Evolutionary conservation across 2,113 vertebrate species (phyloP), one percentile per base, ranked within the genome.

Genomic region (Tyrannus savana): DNA sequence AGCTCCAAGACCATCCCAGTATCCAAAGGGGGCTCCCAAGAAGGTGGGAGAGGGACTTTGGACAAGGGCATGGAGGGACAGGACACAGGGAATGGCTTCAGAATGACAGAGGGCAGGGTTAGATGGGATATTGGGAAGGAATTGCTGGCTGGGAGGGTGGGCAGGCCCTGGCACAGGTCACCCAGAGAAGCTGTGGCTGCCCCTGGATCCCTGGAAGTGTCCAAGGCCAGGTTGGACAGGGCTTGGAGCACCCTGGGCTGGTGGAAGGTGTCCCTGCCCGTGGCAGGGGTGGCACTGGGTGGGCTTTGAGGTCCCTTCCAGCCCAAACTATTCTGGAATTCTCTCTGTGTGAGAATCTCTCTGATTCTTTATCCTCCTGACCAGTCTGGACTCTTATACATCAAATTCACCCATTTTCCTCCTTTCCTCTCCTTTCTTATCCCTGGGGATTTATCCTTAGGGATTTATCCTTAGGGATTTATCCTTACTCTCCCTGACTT

Each of bases 161-260:
- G 11, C 0, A 66, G 50, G 19, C 1, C 0, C n/a, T 84, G 60
- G 50, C 3, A 28, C 5, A 13, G 46, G 7, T 1, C 60, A 3
- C 16, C 52, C 60, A 75, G 60, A 58, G 15, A 3, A 25, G 62
- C 83, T 75, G 50, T 10, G 52, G 60, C 71, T 76, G 62, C 21
- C 62, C 72, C 62, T 84, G 82, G 49, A 86, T 76, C 72, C 62
- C 62, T 86, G 62, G 27, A 7, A 60, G 60, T 87, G 73, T 4
- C 39, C 84, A 14, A 77, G 47, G 23, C 33, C 41, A 55, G 30
- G 19, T 10, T 60, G 52, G 53, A 60, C 1, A 9, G 15, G 8
- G n/a, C 46, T 74, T 68, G 79, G 63, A 62, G 30, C n/a, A 30
- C 1, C 17, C n/a, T 69, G 63, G 30, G 46, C 28, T 7, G 6